Percentiles rank a stretch among this genome's conserved stretches.
Evolutionary conservation across 2,797 vertebrate species (phyloP).

Genomic region (Nasua narica): DNA sequence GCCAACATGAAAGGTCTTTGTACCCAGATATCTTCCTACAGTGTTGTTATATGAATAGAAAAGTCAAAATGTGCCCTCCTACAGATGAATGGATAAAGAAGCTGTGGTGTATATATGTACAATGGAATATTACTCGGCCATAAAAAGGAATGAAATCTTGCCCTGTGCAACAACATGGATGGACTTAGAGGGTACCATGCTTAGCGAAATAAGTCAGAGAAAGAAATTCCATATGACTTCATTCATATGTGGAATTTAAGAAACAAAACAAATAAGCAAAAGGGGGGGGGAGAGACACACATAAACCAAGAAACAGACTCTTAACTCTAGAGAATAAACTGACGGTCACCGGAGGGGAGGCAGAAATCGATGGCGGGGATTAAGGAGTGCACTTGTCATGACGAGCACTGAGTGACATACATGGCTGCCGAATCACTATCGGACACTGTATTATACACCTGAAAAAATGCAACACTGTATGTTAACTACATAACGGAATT

Average conservation of each 20-base stretch:
- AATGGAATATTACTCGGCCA: background rate
- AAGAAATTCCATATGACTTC: background rate
- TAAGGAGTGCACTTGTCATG: background rate
- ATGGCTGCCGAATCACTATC: background rate
- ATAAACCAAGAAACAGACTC: background rate
- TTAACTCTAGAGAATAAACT: background rate
- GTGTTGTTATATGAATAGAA: conserved; percentile 43
- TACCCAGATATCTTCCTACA: background rate
- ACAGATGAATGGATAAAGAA: background rate
- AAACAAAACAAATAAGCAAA: background rate
- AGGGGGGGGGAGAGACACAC: rapidly evolving
- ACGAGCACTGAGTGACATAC: background rate
- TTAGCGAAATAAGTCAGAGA: background rate
- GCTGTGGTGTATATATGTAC: background rate
- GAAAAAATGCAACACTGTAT: background rate
- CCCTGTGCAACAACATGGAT: background rate
- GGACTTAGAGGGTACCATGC: background rate
- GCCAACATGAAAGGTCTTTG: conserved; percentile 12
- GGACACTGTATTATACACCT: background rate
- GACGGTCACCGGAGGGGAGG: background rate
- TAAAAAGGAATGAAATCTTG: background rate
- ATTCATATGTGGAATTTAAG: background rate
- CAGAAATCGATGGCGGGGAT: background rate
- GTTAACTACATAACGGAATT: background rate
- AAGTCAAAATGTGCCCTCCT: conserved; percentile 21